phyloP scores from a whole-genome alignment of 2,888 invertebrate species.

The Trachelus tabidus region DNA sequence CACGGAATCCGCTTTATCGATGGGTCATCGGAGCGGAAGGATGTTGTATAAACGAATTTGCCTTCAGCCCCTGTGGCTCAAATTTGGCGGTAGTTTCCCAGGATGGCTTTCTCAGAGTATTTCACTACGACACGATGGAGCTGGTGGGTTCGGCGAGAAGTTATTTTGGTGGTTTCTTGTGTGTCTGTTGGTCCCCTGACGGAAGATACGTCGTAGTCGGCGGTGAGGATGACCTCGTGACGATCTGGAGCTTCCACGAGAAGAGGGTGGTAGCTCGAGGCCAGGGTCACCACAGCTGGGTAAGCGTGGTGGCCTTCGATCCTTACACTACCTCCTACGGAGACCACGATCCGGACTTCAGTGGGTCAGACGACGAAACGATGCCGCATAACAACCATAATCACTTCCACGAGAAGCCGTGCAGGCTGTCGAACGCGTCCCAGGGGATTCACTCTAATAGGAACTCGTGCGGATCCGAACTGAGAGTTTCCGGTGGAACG shows the following conservation, averaged over 20 bases:
- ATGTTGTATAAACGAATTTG: slow-evolving; percentile 93
- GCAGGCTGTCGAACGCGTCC: slow-evolving; percentile 53
- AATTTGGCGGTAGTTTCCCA: slow-evolving; percentile 95
- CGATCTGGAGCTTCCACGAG: slow-evolving; percentile 95
- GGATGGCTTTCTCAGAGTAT: slow-evolving; percentile 94
- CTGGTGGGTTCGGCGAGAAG: slow-evolving; percentile 92
- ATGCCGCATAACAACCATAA: slow-evolving; percentile 51
- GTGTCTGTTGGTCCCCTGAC: slow-evolving; percentile 98
- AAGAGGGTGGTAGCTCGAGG: slow-evolving; percentile 96
- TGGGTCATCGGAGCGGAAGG: slow-evolving; percentile 88
- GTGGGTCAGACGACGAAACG: slow-evolving; percentile 70
- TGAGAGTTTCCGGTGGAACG: slow-evolving; percentile 67
- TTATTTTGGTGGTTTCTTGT: slow-evolving; percentile 97
- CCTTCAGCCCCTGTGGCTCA: slow-evolving; percentile 94
- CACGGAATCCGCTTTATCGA: slow-evolving; percentile 93
- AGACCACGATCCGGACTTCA: slow-evolving; percentile 68
- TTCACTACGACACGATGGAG: slow-evolving; percentile 98
- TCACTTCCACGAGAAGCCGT: slow-evolving; percentile 52
- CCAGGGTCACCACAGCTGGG: slow-evolving; percentile 98
- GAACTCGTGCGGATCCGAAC: slow-evolving; percentile 64
- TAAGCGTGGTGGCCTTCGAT: slow-evolving; percentile 95
- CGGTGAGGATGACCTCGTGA: slow-evolving; percentile 98
- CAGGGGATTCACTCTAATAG: slow-evolving; percentile 60
- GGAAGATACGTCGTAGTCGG: slow-evolving; percentile 95
- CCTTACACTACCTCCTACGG: slow-evolving; percentile 83